Evolutionary conservation across 2,113 vertebrate species (phyloP).

Genomic region (Brachyhypopomus occidentalis): DNA sequence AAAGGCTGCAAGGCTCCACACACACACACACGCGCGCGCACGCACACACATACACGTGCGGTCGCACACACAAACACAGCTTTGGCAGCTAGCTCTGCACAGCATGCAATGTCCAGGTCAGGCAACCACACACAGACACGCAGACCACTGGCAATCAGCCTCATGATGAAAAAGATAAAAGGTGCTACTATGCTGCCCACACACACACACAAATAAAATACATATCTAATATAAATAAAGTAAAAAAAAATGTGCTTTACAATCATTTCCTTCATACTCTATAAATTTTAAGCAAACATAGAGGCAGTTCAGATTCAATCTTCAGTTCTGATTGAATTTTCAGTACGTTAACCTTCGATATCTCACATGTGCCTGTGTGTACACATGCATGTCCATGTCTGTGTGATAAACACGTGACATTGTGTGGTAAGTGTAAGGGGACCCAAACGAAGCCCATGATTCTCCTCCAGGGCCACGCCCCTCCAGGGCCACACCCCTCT

Average conservation of each 20-base stretch:
- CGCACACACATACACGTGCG: background rate
- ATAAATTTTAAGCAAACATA: background rate
- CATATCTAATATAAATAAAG: too few species aligned
- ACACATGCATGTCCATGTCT: background rate
- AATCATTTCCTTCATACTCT: slow-evolving; percentile 1
- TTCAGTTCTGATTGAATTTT: too few species aligned
- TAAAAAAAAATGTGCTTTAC: background rate
- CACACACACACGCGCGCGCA: background rate
- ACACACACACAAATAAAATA: background rate
- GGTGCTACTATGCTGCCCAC: background rate
- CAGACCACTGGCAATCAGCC: background rate
- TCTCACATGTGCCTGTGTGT: background rate
- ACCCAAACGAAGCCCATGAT: slow-evolving; percentile 61
- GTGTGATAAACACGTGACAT: background rate
- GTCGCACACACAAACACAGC: background rate
- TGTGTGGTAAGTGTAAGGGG: slow-evolving; percentile 5
- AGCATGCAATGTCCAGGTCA: slow-evolving; percentile 24
- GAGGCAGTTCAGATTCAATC: too few species aligned
- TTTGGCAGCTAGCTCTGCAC: slow-evolving; percentile 4
- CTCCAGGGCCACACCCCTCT: slow-evolving; percentile 29
- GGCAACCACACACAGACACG: slow-evolving; percentile 4
- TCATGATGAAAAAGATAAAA: background rate
- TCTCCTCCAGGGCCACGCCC: background rate
- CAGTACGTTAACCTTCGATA: too few species aligned
- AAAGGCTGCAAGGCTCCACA: slow-evolving; percentile 24